These are phyloP conservation scores for Brachystomella parvula DNA, from an alignment of 1,140 invertebrate genomes.

Conservation along the genomic window DNA sequence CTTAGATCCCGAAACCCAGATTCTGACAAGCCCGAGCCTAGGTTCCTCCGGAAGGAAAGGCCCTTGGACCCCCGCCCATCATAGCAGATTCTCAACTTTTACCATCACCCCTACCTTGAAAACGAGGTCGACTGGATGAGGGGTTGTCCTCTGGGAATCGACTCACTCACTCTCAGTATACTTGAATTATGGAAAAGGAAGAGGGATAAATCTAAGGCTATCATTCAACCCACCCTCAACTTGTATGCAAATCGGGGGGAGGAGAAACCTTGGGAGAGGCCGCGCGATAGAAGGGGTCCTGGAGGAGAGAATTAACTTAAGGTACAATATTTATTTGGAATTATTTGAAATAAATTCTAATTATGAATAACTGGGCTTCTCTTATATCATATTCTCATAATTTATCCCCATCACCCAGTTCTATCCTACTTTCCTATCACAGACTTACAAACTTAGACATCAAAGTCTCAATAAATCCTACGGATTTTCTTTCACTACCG, in stretches of 20 bases:
- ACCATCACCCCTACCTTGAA: constrained; percentile 50
- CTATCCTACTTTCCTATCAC: too few species aligned
- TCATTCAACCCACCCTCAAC: not conserved
- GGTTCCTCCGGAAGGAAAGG: constrained; percentile 42
- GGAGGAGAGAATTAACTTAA: not conserved
- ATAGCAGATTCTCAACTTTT: constrained; percentile 75
- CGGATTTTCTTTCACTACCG: too few species aligned
- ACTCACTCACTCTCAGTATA: constrained; percentile 21
- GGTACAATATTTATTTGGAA: not conserved
- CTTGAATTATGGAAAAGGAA: constrained; percentile 24
- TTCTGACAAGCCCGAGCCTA: constrained; percentile 42
- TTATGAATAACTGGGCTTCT: too few species aligned
- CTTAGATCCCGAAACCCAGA: constrained; percentile 55
- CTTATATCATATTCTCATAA: too few species aligned
- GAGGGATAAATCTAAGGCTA: constrained; percentile 20
- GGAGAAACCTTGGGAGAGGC: too few species aligned
- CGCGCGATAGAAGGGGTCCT: too few species aligned
- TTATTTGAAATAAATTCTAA: too few species aligned
- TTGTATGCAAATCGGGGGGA: not conserved
- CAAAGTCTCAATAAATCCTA: too few species aligned
- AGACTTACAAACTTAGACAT: too few species aligned
- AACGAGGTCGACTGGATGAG: not conserved
- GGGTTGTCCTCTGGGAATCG: not conserved
- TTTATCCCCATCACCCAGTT: too few species aligned
- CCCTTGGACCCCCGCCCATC: constrained; percentile 45